Evolutionary conservation across 2,888 invertebrate genomes (phyloP).

Genomic region (Argyra leucocephala): DNA sequence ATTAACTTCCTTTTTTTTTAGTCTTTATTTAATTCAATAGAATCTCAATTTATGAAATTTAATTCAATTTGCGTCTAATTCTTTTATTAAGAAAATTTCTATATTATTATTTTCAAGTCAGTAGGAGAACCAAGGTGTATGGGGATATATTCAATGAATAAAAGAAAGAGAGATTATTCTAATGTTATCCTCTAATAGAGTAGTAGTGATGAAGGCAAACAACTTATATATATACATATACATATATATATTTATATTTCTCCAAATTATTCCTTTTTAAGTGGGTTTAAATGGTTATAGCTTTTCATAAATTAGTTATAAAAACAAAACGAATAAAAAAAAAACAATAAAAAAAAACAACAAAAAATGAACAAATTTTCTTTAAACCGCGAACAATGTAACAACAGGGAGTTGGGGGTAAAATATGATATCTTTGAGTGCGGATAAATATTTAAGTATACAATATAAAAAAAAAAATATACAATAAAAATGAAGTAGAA

Average conservation of each 20-base stretch:
- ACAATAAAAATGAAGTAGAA: not conserved
- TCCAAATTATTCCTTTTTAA: not conserved
- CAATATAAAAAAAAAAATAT: not conserved
- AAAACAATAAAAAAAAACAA: not conserved
- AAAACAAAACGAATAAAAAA: not conserved
- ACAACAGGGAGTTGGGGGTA: not conserved
- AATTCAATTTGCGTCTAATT: not conserved
- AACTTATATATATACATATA: too few species aligned
- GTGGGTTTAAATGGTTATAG: slow-evolving; percentile 2
- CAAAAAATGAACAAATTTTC: not conserved
- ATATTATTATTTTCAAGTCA: too few species aligned
- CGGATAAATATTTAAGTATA: not conserved
- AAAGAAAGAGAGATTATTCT: not conserved
- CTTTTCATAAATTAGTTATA: slow-evolving; percentile 2
- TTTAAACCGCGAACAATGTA: not conserved
- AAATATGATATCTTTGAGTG: not conserved
- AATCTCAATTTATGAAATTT: not conserved
- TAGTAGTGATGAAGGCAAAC: not conserved
- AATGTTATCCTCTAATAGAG: not conserved
- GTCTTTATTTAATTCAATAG: not conserved
- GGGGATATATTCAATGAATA: too few species aligned
- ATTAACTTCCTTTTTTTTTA: not conserved
- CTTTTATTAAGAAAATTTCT: too few species aligned
- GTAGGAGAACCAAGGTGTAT: not conserved
- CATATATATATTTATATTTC: not conserved